Evolutionary conservation across 2,113 vertebrate genomes (phyloP), one percentile per base, ranked within the genome.

Genomic region (Sturnus vulgaris): DNA sequence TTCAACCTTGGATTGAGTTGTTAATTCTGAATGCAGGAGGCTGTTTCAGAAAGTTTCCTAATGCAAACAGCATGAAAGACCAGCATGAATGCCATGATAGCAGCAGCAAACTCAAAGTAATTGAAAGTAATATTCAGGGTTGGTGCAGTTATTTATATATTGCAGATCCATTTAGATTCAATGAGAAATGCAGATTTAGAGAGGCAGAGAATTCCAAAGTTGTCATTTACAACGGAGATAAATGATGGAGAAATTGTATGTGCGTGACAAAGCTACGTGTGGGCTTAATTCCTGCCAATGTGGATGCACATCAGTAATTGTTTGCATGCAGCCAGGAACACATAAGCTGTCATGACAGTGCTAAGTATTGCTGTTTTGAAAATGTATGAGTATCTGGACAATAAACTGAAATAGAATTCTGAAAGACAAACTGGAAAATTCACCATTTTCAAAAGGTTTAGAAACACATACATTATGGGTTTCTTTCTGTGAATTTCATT

Each of bases 71-170:
- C 92, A 65, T 81, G 92, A 69, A 88, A 65, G 30, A 95, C 50
- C 90, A 89, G 71, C 81, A 30, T 56, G 91, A 93, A 79, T 71
- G 14, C 49, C 55, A 12, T 22, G 16, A n/a, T 71, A 95, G 80
- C 61, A 82, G 82, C 73, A 93, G 50, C 65, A 75, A 93, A 86
- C 37, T 93, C 90, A 59, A 72, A 75, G 93, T 57, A 95, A 92
- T 49, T 86, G 75, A 90, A 96, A 90, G 46, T 49, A 90, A 56
- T 68, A 78, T 92, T 94, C 86, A 87, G 44, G 4, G 10, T 30
- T 90, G 96, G 88, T 87, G 56, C 11, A 82, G 64, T 91, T 97
- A 97, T 97, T 98, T 98, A 96, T 96, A 93, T 85, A 89, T 87
- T 87, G 57, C 47, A 66, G 90, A 95, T 80, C 79, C 90, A 96